These are phyloP conservation scores for Ephestia elutella DNA, from an alignment of 1,140 invertebrate species.

Conservation along the genomic window DNA sequence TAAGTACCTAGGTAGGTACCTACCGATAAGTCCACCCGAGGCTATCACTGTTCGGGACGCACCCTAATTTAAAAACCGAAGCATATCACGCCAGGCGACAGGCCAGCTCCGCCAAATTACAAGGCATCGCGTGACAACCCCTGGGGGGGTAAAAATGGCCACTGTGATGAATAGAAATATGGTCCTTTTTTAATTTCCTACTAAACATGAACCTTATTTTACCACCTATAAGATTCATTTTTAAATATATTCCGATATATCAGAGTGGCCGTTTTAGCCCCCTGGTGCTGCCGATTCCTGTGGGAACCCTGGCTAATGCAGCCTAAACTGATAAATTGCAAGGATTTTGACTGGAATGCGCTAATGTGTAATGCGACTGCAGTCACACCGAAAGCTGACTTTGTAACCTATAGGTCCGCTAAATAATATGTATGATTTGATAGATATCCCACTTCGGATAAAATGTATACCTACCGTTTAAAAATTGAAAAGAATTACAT, in stretches of 20 bases:
- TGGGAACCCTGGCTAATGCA: slow-evolving; percentile 42
- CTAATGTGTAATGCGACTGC: slow-evolving; percentile 27
- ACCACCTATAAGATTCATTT: no score
- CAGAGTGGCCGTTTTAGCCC: neutral
- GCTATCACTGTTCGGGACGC: neutral
- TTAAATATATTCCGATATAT: neutral
- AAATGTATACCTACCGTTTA: no score
- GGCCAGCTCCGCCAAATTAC: neutral
- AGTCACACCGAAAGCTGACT: slow-evolving; percentile 30
- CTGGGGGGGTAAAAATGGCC: no score
- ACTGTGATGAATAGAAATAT: no score
- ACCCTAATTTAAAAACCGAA: neutral
- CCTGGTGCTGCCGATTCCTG: slow-evolving; percentile 38
- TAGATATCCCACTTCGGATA: no score
- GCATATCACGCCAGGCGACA: neutral
- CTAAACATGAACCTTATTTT: no score
- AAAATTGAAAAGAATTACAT: no score
- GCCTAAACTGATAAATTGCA: slow-evolving; percentile 33
- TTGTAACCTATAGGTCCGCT: no score
- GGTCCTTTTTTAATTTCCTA: no score
- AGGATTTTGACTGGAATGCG: slow-evolving; percentile 38
- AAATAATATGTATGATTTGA: no score
- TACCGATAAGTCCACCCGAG: neutral
- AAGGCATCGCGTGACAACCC: neutral
- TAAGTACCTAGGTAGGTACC: no score